phyloP scores from a whole-genome alignment of 2,888 invertebrate genomes.

The Dioctria rufipes region DNA sequence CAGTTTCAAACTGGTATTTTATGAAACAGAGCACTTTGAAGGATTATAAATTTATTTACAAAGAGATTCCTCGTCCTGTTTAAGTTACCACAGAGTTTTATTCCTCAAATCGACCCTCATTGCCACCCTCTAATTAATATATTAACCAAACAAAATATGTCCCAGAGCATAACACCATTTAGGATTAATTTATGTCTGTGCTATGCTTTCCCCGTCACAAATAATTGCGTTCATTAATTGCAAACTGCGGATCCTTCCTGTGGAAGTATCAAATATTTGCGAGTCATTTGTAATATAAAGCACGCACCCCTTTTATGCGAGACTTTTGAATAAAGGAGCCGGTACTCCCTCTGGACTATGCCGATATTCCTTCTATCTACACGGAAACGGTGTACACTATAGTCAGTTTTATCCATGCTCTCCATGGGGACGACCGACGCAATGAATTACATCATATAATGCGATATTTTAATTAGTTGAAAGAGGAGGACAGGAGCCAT shows the following conservation, averaged over 20 bases:
- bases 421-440: constrained; percentile 5
- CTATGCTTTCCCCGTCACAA: constrained; percentile 44
- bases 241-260: constrained; percentile 30
- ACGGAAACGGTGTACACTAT: not conserved
- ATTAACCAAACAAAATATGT: constrained; percentile 49
- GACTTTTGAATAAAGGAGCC: constrained; percentile 34
- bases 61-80: not conserved
- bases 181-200: constrained; percentile 48
- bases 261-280: constrained; percentile 51
- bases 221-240: constrained; percentile 51
- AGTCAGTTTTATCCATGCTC: constrained; percentile 19
- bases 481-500: constrained; percentile 49
- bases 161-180: constrained; percentile 45
- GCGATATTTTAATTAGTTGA: constrained; percentile 51
- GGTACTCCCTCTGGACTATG: constrained; percentile 35
- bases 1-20: not conserved
- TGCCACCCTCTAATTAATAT: constrained; percentile 34
- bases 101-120: constrained; percentile 4
- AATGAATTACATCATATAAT: constrained; percentile 51
- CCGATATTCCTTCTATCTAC: not conserved
- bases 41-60: not conserved
- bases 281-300: constrained; percentile 51
- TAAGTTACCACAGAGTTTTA: not conserved
- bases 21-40: not conserved
- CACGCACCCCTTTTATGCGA: constrained; percentile 49